Conservation (phyloP, 2,113 vertebrate species). For the Pangasianodon hypophthalmus region DNA sequence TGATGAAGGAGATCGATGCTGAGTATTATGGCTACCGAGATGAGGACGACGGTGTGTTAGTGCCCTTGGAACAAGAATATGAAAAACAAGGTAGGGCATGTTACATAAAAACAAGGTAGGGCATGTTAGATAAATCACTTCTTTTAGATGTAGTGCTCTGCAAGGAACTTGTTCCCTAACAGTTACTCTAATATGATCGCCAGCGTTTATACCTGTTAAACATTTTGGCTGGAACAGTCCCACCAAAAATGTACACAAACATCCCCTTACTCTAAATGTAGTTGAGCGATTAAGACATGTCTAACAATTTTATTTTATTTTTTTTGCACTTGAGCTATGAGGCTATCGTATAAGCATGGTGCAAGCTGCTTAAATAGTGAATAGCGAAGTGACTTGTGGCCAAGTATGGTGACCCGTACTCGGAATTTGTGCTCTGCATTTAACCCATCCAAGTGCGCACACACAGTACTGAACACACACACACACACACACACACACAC, state of each 20-base stretch:
- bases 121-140: background rate
- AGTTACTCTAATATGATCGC: background rate
- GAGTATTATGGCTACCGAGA: constrained; percentile 96
- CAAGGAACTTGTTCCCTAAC: background rate
- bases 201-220: background rate
- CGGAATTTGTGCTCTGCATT: no score
- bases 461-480: no score
- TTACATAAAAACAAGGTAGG: constrained; percentile 63
- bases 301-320: no score
- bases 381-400: no score
- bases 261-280: background rate
- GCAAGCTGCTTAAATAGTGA: no score
- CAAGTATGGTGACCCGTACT: no score
- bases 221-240: background rate
- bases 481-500: no score
- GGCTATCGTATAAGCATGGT: no score
- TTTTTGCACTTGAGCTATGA: no score
- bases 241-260: background rate
- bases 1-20: constrained; percentile 95
- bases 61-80: constrained; percentile 88
- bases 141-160: background rate
- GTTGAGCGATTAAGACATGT: background rate
- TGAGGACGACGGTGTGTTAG: constrained; percentile 91
- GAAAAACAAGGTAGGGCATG: constrained; percentile 81
- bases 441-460: no score